Percentiles rank a stretch among this genome's conserved stretches.
Conservation (phyloP, 2,113 vertebrate species). For the Ondatra zibethicus region DNA sequence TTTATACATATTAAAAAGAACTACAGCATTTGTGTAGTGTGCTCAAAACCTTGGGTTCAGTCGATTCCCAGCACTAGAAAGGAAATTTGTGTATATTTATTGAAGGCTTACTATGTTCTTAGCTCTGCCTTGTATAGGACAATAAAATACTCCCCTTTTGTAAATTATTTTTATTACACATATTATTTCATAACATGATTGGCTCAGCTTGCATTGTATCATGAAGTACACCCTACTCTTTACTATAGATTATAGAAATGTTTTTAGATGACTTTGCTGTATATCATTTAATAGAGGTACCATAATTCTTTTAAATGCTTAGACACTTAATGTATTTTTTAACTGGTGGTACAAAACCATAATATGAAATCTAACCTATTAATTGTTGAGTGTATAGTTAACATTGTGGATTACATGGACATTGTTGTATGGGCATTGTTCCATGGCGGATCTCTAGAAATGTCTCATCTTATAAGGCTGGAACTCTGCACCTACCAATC, state of each 20-base stretch:
- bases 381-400: not conserved
- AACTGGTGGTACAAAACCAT: not conserved
- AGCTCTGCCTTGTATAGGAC: not conserved
- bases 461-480: not conserved
- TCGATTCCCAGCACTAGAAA: not conserved
- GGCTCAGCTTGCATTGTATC: not conserved
- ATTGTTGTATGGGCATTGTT: not conserved
- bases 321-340: not conserved
- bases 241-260: not conserved
- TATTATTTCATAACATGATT: not conserved
- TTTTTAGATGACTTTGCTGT: not conserved
- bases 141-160: not conserved
- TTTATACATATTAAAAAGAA: too few species aligned
- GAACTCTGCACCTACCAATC: not conserved
- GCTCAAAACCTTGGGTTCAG: not conserved
- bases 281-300: not conserved
- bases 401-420: not conserved
- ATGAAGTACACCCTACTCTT: not conserved
- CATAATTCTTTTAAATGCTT: not conserved
- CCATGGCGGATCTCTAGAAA: not conserved
- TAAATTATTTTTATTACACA: not conserved
- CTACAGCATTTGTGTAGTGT: not conserved
- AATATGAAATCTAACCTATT: not conserved
- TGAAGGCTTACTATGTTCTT: not conserved
- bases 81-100: not conserved